Evolutionary conservation across 2,797 vertebrate genomes (phyloP), one percentile per base, ranked within the genome.

Genomic region (Geotria australis): DNA sequence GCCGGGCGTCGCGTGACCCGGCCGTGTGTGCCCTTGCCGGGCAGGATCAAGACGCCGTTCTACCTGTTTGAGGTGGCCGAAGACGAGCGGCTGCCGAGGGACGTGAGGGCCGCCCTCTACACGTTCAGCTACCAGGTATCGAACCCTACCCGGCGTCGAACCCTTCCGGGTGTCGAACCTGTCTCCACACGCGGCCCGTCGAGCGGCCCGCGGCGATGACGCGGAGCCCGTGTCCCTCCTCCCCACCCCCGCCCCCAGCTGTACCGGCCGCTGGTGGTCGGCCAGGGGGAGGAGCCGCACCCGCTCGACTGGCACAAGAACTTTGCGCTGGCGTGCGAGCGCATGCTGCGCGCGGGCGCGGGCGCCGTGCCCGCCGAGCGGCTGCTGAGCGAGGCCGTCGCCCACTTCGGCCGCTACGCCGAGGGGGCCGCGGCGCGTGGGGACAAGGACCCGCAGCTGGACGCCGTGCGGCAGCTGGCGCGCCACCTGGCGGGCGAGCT

Each of bases 221-320:
- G 24, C 24, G 24, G 24, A 24, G 24, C 24, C 24, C 24, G 24
- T 38, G 24, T 38, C 24, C 38, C 24, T 38, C 24, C 24, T 38
- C 4, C 38, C 24, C 24, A 24, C 38, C 24, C 38, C 24, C 24
- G 5, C 47, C 58, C 15, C 62, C 69, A 98, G 88, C 71, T 78
- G 0, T 95, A 98, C 71, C 83, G 76, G 70, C 79, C 84, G 64
- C 77, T 91, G 60, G 78, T 91, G 63, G 74, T 63, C 63, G 67
- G 68, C 46, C 69, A 77, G 64, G 69, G 76, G 24, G 24, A 38
- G 24, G 7, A 53, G 57, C 63, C 72, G 63, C 83, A 89, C 69
- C 91, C 91, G 1, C 70, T 79, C 60, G 96, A 89, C 64, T 98
- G 89, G 89, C 83, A 95, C 74, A 96, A 89, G 69, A 98, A 98